Evolutionary conservation across 2,888 invertebrate genomes (phyloP).

Genomic region (Aproaerema taeniolella): DNA sequence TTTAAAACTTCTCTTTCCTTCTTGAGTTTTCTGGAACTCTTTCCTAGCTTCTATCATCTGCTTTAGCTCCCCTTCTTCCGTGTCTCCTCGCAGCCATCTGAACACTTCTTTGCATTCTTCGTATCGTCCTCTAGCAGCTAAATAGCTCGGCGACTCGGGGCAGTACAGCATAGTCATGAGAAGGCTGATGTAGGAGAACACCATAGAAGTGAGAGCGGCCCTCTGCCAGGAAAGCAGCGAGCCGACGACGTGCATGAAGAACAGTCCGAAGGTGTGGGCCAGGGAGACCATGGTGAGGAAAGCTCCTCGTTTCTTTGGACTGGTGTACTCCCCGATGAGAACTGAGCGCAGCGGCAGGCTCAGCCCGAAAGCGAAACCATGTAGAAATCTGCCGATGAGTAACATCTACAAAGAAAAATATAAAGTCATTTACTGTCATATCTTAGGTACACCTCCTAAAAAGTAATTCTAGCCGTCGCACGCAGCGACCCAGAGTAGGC

Average conservation of each 20-base stretch:
- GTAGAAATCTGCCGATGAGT: constrained; percentile 14
- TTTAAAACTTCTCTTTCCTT: constrained; percentile 16
- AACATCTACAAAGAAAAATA: constrained; percentile 5
- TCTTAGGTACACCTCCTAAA: not conserved
- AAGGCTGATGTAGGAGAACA: constrained; percentile 61
- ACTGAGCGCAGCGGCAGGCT: constrained; percentile 61
- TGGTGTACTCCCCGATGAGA: constrained; percentile 74
- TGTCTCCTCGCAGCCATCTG: constrained; percentile 74
- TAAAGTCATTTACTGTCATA: not conserved
- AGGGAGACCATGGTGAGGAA: constrained; percentile 77
- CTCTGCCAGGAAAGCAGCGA: constrained; percentile 74
- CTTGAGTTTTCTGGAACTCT: constrained; percentile 24
- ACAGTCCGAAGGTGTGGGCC: constrained; percentile 77
- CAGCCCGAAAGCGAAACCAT: constrained; percentile 69
- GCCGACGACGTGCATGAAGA: constrained; percentile 79
- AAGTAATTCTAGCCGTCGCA: not conserved
- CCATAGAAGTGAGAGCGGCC: constrained; percentile 64
- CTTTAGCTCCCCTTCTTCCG: constrained; percentile 52
- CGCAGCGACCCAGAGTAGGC: not conserved
- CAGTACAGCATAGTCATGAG: constrained; percentile 39
- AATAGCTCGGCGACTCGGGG: constrained; percentile 82
- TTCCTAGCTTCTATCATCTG: constrained; percentile 45
- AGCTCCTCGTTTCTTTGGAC: constrained; percentile 78
- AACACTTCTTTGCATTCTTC: constrained; percentile 75
- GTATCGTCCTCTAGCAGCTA: constrained; percentile 70